These are phyloP conservation scores for Urocynchramus pylzowi DNA, from an alignment of 2,113 vertebrate species.

Conservation along the genomic window DNA sequence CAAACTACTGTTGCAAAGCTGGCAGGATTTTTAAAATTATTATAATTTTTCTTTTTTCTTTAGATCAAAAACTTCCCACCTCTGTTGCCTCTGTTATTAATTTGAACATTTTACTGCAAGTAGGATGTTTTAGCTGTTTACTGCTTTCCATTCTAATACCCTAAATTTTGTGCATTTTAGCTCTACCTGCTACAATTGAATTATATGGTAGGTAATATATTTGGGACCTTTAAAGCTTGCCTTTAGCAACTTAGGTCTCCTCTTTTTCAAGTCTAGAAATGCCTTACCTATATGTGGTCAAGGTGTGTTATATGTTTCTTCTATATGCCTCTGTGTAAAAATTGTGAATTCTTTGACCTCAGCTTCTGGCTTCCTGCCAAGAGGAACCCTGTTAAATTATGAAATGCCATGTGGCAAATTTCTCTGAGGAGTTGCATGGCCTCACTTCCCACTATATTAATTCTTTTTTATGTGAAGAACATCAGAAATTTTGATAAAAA, in stretches of 20 bases:
- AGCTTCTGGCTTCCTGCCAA: neutral
- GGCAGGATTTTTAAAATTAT: neutral
- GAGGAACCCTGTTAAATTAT: neutral
- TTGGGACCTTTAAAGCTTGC: neutral
- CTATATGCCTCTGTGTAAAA: neutral
- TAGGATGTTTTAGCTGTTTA: neutral
- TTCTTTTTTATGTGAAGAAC: neutral
- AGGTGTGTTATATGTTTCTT: rapidly evolving
- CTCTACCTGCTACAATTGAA: neutral
- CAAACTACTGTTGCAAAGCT: neutral
- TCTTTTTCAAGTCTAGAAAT: neutral
- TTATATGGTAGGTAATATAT: neutral
- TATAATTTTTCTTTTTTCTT: neutral
- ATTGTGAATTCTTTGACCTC: neutral
- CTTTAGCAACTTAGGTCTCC: neutral
- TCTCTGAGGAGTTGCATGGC: neutral
- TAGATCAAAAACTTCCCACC: neutral
- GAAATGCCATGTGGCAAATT: neutral
- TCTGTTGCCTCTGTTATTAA: neutral
- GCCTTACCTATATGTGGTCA: neutral
- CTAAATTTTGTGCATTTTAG: neutral
- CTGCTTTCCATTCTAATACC: neutral
- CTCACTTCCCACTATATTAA: neutral
- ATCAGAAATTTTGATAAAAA: neutral
- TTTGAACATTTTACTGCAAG: neutral